Percentiles rank a stretch among this genome's conserved stretches.
phyloP scores from a whole-genome alignment of 2,113 vertebrate species.

The Ameiurus melas region DNA sequence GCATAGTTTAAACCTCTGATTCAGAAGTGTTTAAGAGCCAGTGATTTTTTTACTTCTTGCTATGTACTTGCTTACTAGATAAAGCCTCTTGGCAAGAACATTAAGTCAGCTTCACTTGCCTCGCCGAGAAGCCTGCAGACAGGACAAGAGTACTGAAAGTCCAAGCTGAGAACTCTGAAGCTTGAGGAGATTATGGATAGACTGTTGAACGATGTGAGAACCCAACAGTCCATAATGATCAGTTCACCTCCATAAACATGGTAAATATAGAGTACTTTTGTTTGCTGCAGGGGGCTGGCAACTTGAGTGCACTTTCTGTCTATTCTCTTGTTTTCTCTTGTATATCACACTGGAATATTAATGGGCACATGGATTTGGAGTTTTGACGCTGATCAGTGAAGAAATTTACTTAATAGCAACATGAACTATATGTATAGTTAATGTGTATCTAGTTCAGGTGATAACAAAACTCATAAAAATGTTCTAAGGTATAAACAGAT shows the following conservation, averaged over 20 bases:
- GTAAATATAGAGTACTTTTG: neutral
- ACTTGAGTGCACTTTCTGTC: neutral
- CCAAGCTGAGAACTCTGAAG: conserved; percentile 14
- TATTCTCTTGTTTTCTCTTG: neutral
- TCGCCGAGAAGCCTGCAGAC: neutral
- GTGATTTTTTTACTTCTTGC: neutral
- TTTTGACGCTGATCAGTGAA: neutral
- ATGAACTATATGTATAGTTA: neutral
- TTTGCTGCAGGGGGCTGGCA: neutral
- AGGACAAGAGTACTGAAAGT: neutral
- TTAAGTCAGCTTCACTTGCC: conserved; percentile 6
- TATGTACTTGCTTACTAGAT: neutral
- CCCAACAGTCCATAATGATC: conserved; percentile 21
- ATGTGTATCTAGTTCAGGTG: neutral
- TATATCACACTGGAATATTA: too few relatives aligned
- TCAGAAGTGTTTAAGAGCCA: neutral
- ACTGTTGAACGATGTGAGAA: neutral
- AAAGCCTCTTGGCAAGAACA: neutral
- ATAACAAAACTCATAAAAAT: neutral
- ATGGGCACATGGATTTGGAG: neutral
- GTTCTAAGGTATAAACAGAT: neutral
- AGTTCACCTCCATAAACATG: conserved; percentile 6
- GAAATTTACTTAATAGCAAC: neutral
- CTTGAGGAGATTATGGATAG: conserved; percentile 14
- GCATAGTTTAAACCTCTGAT: neutral